phyloP scores from a whole-genome alignment of 2,113 vertebrate genomes.

The Mugil cephalus region DNA sequence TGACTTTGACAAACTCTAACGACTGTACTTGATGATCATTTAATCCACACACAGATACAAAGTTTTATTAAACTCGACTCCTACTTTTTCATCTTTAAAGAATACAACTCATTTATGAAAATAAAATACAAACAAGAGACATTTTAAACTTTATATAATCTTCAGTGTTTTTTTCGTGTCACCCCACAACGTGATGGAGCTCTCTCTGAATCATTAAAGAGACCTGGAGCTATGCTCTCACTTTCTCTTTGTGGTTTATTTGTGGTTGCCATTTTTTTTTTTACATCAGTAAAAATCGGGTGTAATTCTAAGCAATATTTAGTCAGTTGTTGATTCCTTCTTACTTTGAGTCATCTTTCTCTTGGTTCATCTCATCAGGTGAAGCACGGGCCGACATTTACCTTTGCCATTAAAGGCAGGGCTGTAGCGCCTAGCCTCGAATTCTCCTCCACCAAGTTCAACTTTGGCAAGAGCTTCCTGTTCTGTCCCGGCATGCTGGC shows the following conservation, averaged over 20 bases:
- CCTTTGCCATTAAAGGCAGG: conserved; percentile 78
- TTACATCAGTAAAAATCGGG: too few species aligned
- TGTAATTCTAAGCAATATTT: too few species aligned
- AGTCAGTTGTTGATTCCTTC: too few species aligned
- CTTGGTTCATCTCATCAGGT: conserved; percentile 79
- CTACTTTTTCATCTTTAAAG: background rate
- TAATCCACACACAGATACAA: too few species aligned
- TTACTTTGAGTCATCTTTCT: background rate
- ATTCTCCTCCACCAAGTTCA: conserved; percentile 88
- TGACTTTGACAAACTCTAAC: too few species aligned
- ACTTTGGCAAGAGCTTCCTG: conserved; percentile 90
- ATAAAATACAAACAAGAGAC: background rate
- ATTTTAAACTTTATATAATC: background rate
- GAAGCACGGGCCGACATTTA: conserved; percentile 82
- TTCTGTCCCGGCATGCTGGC: conserved; percentile 83
- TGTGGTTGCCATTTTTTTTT: too few species aligned
- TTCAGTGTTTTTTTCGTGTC: background rate
- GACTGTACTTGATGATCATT: too few species aligned
- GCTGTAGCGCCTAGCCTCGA: conserved; percentile 80
- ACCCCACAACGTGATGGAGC: too few species aligned
- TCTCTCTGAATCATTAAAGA: too few species aligned
- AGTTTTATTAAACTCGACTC: too few species aligned
- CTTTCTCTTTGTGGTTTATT: too few species aligned
- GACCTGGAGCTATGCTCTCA: too few species aligned
- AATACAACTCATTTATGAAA: background rate